Percentiles rank a stretch among this genome's conserved stretches.
phyloP scores from a whole-genome alignment of 2,797 vertebrate species.

The Gadopsis marmoratus region DNA sequence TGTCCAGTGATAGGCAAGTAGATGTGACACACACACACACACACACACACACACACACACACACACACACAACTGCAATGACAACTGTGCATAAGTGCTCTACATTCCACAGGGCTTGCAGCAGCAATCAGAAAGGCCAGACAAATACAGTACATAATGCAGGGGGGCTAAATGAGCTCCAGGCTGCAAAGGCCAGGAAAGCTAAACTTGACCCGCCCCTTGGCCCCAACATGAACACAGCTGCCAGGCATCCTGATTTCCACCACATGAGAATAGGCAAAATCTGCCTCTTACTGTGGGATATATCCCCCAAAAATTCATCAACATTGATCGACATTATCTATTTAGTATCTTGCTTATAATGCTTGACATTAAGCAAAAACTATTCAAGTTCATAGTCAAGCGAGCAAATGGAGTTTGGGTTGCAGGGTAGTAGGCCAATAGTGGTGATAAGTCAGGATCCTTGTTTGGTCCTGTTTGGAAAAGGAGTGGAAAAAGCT shows the following conservation, averaged over 20 bases:
- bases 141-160: conserved; percentile 76
- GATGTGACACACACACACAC: conserved; percentile 33
- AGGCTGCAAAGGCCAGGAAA: conserved; percentile 54
- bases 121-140: conserved; percentile 80
- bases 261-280: conserved; percentile 28
- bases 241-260: conserved; percentile 52
- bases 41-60: conserved; percentile 34
- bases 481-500: neutral
- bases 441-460: neutral
- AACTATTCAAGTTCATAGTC: neutral
- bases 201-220: conserved; percentile 63
- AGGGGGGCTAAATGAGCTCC: conserved; percentile 59
- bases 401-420: neutral
- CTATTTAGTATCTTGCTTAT: neutral
- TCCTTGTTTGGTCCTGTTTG: neutral
- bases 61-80: conserved; percentile 49
- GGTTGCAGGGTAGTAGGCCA: neutral
- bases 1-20: conserved; percentile 17
- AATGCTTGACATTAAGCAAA: neutral
- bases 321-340: conserved; percentile 4
- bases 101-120: conserved; percentile 71
- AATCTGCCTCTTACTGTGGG: conserved; percentile 14
- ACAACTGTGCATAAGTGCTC: conserved; percentile 71
- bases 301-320: neutral
- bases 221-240: conserved; percentile 48